Base-by-base conservation (phyloP, 2,113 vertebrate species). In the Pterocles gutturalis region DNA sequence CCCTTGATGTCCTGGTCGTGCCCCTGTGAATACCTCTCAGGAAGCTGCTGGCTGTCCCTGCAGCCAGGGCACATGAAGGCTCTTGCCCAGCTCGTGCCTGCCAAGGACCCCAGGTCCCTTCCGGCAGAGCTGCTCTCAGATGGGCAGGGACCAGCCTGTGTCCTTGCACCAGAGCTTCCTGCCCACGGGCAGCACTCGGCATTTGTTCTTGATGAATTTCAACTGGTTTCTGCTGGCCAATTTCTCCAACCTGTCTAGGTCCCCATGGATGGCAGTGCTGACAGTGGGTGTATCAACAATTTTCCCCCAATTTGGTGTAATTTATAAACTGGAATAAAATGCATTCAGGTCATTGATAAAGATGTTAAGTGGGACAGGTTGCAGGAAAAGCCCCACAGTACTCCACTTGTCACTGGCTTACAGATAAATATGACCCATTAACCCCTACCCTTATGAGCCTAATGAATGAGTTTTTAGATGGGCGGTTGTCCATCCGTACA, bases 11-110 rank as follows among this genome's bases (percentile, higher is more conserved):
- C 13, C 60, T 69, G 45, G 25, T 31, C 46, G 41, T n/a, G 34
- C 3, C 28, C 17, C 11, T 41, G 11, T 5, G 20, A 61, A 34
- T 19, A 43, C 11, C 3, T 16, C 17, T 0, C 2, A 36, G 54
- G 34, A 5, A 2, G 8, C 17, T 72, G 43, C 5, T 72, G 64
- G 38, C n/a, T 13, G 0, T 46, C 38, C 33, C 24, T 3, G 20
- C 24, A 28, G 61, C 24, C 62, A 8, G 46, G 29, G 14, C 72
- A 55, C 9, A 3, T 26, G 17, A 9, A 48, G 75, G 61, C 17
- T 87, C 7, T 1, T n/a, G 49, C 10, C 5, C 57, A 61, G 57
- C 13, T 55, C 28, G 26, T 81, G 67, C 3, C 7, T 6, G 45
- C 28, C 45, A 31, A 25, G 57, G 17, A 2, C 7, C 4, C 18